Base-by-base conservation (phyloP, 2,797 vertebrate species). In the Neosilurus mollespiculum region DNA sequence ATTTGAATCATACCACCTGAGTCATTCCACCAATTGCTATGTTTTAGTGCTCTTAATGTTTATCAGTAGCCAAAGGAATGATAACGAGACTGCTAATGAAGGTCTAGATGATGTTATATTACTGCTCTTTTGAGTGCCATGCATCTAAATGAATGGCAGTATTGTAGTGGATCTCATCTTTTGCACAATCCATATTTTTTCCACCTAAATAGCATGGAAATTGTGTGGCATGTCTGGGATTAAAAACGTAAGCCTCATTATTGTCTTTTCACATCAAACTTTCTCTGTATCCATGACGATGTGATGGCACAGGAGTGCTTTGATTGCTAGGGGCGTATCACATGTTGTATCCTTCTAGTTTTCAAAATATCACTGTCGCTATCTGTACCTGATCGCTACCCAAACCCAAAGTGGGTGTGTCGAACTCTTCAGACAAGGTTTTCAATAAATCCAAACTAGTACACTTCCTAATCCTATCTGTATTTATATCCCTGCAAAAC, bases 91-190 rank as follows among this genome's bases (percentile, higher is more conserved):
- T 75, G 16, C 16, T 59, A 20, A 80, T 34, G 3, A n/a, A 43
- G 43, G 51, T 14, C 15, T 72, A 79, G 78, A 72, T 72, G 37
- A 34, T 59, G 51, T 61, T 80, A 72, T n/a, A 67, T 80, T 56
- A 75, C 34, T 58, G 70, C n/a, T 51, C 4, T 72, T 61, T 64
- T 62, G 58, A 30, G 24, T 70, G 66, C 12, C 43, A 18, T 34
- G 34, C 34, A 51, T 70, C 15, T 37, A 24, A 34, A 26, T 75
- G 18, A 58, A 75, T 51, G 34, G 10, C 37, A 49, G 58, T n/a
- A 37, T 61, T 7, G 14, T 78, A 62, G 16, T 3, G 59, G 26
- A 76, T 59, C 56, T 62, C 56, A 61, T 37, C 24, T 30, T 37
- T 22, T 20, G 18, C 12, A 16, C 30, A 77, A 61, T 22, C 11